Base-by-base conservation (phyloP, 2,113 vertebrate genomes). In the Scomber japonicus region DNA sequence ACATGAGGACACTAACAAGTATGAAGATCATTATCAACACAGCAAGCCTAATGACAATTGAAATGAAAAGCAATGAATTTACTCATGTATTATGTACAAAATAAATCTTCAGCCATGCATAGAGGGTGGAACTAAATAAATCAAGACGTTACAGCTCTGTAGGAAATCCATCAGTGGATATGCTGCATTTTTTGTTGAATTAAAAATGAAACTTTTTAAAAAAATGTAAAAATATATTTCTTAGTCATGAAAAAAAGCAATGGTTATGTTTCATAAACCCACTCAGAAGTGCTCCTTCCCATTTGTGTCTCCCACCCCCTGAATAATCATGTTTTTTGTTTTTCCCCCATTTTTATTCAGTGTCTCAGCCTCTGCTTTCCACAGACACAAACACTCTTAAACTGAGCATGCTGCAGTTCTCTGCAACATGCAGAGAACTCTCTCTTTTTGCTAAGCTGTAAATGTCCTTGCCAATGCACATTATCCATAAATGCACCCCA, bases 131-230 rank as follows among this genome's bases (percentile, higher is more conserved):
- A 24, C 31, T 63, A 45, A 30, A 56, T 61, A 5, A 74, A 75
- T 61, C 31, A 35, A 19, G 79, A 64, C 31, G 19, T 17, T 71
- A 11, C 15, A 21, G 46, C 71, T 75, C 57, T 62, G 35, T 21
- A 48, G 57, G 51, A 65, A 21, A 67, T 62, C 56, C 64, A 66
- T 78, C 65, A 61, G 48, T 64, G 56, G 14, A 68, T 27, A 11
- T 27, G 46, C 15, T 78, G 44, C 40, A 46, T 31, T 59, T 27
- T 81, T 44, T 78, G 59, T 53, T 88, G 40, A 71, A 81, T 80
- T 75, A 75, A 84, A 86, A 12, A 72, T 78, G 31, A 44, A 64
- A 81, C 14, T 44, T 71, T 71, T 66, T 50, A 50, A 79, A 46
- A 66, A 30, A 57, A 30, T 10, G 75, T 85, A 3, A 57, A 80